Evolutionary conservation across 2,113 vertebrate species (phyloP).

Genomic region (Hydropotes inermis): DNA sequence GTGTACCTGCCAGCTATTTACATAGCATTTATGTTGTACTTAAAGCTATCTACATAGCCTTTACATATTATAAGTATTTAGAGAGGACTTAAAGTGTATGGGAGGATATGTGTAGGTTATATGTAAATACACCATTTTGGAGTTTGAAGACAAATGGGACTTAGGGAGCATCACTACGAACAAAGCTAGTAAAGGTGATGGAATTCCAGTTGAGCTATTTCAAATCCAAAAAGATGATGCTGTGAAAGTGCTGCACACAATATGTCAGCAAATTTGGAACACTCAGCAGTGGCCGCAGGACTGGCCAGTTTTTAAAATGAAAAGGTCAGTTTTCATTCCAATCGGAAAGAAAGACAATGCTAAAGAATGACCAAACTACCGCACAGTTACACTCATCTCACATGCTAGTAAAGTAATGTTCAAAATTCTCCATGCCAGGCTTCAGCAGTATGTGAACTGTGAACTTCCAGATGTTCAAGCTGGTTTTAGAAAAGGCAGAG

Average conservation of each 20-base stretch:
- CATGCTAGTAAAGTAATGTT: neutral
- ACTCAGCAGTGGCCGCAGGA: neutral
- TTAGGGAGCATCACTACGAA: neutral
- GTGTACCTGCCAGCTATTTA: neutral
- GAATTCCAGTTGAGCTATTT: neutral
- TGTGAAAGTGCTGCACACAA: neutral
- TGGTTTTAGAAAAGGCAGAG: neutral
- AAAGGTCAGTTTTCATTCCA: neutral
- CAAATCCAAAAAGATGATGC: neutral
- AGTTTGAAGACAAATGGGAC: neutral
- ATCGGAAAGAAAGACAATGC: neutral
- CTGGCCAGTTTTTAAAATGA: neutral
- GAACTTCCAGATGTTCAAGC: neutral
- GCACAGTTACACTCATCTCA: neutral
- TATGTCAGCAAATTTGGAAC: neutral
- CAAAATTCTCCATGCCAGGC: neutral
- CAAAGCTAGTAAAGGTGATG: neutral
- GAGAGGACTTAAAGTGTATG: neutral
- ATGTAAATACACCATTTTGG: neutral
- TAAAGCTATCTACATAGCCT: neutral
- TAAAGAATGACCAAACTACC: neutral
- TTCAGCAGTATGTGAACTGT: neutral
- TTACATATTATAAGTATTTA: neutral
- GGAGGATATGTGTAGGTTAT: neutral
- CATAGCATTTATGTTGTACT: neutral